phyloP scores from a whole-genome alignment of 2,797 vertebrate genomes.

The Falco naumanni region DNA sequence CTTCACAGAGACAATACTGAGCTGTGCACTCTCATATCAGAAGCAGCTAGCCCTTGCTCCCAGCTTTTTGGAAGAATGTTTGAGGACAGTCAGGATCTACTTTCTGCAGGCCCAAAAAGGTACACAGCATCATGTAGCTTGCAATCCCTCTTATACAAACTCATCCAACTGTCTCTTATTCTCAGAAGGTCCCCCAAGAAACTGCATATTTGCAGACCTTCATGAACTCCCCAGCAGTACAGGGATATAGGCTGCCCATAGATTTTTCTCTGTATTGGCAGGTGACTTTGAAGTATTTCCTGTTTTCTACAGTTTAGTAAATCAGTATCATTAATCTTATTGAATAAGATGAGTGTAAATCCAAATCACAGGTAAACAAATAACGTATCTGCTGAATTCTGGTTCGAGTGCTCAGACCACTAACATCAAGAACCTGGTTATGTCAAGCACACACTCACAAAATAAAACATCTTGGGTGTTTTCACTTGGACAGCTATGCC shows the following conservation, averaged over 20 bases:
- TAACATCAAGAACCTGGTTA: accelerated
- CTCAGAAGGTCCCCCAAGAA: neutral
- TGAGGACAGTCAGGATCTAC: neutral
- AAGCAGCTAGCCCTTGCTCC: neutral
- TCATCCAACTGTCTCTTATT: neutral
- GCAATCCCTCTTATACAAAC: neutral
- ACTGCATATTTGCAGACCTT: neutral
- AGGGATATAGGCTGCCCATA: neutral
- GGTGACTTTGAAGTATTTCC: neutral
- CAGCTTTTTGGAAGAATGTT: neutral
- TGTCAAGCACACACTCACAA: conserved; percentile 85
- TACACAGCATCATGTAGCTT: neutral
- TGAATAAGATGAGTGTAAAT: neutral
- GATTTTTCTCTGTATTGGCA: neutral
- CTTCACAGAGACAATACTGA: neutral
- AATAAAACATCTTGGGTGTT: conserved; percentile 86
- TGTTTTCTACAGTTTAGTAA: neutral
- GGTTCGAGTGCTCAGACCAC: neutral
- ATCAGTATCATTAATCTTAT: neutral
- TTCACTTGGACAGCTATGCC: conserved; percentile 93
- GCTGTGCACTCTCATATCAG: neutral
- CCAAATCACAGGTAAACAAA: neutral
- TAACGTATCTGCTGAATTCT: neutral
- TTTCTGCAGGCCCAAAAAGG: neutral
- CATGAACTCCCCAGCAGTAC: neutral